Evolutionary conservation across 2,888 invertebrate species (phyloP).

Genomic region (Hybos culiciformis): DNA sequence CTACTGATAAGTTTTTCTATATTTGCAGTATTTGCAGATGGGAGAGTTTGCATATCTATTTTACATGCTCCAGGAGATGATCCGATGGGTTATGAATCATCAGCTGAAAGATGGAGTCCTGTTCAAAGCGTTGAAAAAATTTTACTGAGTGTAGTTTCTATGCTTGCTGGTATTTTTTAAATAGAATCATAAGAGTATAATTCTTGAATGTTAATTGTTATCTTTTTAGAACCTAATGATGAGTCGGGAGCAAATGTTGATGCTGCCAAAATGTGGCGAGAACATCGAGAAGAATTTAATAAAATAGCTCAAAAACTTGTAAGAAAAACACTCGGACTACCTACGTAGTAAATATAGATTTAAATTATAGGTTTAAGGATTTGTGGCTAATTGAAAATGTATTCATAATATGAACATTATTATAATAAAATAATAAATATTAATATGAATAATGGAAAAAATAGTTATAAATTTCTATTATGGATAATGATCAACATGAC

Average conservation of each 20-base stretch:
- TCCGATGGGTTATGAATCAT: slow-evolving; percentile 99
- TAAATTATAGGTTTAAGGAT: too few species aligned
- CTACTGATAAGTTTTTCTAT: slow-evolving; percentile 2
- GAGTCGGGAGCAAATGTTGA: slow-evolving; percentile 99
- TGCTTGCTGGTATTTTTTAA: slow-evolving; percentile 67
- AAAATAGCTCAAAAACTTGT: slow-evolving; percentile 85
- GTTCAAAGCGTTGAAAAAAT: slow-evolving; percentile 99
- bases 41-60: slow-evolving; percentile 96
- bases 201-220: neutral
- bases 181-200: neutral
- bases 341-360: too few species aligned
- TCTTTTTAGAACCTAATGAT: slow-evolving; percentile 80
- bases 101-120: slow-evolving; percentile 97
- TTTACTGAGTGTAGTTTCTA: slow-evolving; percentile 92
- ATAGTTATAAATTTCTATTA: too few species aligned
- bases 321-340: slow-evolving; percentile 74
- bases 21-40: slow-evolving; percentile 87
- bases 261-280: slow-evolving; percentile 98
- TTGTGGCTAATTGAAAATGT: too few species aligned
- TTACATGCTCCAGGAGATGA: slow-evolving; percentile 98
- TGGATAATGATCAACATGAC: too few species aligned
- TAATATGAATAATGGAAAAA: too few species aligned
- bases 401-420: too few species aligned
- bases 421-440: too few species aligned
- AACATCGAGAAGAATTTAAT: slow-evolving; percentile 86